Percentiles rank a stretch among this genome's conserved stretches.
Evolutionary conservation across 2,797 vertebrate species (phyloP).

Genomic region (Gallirallus australis): DNA sequence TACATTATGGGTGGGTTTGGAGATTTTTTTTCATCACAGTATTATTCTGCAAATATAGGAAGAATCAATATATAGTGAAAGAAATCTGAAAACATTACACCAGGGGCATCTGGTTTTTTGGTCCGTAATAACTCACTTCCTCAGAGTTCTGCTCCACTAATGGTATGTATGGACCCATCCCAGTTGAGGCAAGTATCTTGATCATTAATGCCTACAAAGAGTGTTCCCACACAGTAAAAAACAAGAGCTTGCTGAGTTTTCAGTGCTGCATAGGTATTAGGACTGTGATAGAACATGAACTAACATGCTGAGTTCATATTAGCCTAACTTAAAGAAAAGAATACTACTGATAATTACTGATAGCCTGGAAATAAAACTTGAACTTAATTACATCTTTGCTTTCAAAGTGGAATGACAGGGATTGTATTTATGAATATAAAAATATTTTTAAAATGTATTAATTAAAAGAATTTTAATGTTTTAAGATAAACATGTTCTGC

Average conservation of each 20-base stretch:
- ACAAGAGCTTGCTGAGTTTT: not conserved
- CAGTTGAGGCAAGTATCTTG: not conserved
- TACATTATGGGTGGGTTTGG: not conserved
- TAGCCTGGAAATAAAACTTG: not conserved
- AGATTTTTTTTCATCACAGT: not conserved
- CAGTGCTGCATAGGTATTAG: not conserved
- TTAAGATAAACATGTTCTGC: not conserved
- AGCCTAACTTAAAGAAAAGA: not conserved
- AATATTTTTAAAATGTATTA: not conserved
- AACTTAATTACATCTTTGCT: not conserved
- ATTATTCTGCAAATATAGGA: not conserved
- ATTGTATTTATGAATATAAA: not conserved
- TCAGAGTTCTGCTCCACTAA: not conserved
- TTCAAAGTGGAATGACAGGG: not conserved
- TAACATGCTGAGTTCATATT: not conserved
- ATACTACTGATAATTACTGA: not conserved
- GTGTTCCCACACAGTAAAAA: not conserved
- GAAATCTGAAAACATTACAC: not conserved
- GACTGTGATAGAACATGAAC: not conserved
- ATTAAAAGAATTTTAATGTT: not conserved
- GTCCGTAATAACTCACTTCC: not conserved
- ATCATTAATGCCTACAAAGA: not conserved
- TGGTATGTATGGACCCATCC: not conserved
- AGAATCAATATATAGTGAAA: not conserved
- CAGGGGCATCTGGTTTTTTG: not conserved